A percentile compares a stretch with the other conserved stretches of the same genome.
These are phyloP conservation scores for Wasmannia auropunctata DNA, from an alignment of 1,140 invertebrate genomes.

Conservation along the genomic window DNA sequence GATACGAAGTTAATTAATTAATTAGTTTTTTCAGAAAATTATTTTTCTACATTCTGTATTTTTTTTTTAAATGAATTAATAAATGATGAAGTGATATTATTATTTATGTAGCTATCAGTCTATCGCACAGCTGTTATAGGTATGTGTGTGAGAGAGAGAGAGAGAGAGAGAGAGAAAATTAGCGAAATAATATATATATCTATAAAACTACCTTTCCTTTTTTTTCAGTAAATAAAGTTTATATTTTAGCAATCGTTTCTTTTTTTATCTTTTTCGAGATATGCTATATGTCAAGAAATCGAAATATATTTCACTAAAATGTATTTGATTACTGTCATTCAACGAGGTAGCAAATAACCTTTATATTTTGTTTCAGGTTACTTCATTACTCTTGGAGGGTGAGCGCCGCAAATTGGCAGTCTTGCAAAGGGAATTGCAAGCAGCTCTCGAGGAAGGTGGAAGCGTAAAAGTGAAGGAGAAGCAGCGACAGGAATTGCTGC, in stretches of 20 bases:
- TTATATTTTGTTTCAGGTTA: constrained; percentile 86
- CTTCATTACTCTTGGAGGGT: constrained; percentile 89
- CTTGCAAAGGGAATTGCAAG: constrained; percentile 88
- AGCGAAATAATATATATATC: not conserved
- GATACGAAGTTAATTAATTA: too few relatives aligned
- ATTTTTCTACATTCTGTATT: not conserved
- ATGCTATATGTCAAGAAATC: not conserved
- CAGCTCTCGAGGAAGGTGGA: constrained; percentile 87
- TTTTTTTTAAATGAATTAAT: not conserved
- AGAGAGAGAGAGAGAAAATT: not conserved
- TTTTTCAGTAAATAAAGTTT: not conserved
- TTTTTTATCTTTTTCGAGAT: not conserved
- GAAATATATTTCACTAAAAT: not conserved
- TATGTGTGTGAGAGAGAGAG: too few relatives aligned
- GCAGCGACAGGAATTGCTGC: constrained; percentile 88
- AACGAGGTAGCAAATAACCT: not conserved
- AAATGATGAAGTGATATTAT: too few relatives aligned
- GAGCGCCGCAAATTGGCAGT: constrained; percentile 89
- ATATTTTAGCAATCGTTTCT: not conserved
- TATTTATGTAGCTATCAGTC: not conserved
- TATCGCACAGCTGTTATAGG: too few relatives aligned
- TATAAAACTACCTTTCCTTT: too few relatives aligned
- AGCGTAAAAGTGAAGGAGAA: constrained; percentile 89
- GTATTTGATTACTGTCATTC: not conserved
- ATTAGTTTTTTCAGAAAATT: not conserved